phyloP scores from a whole-genome alignment of 2,888 invertebrate species.

The Lingula anatina region DNA sequence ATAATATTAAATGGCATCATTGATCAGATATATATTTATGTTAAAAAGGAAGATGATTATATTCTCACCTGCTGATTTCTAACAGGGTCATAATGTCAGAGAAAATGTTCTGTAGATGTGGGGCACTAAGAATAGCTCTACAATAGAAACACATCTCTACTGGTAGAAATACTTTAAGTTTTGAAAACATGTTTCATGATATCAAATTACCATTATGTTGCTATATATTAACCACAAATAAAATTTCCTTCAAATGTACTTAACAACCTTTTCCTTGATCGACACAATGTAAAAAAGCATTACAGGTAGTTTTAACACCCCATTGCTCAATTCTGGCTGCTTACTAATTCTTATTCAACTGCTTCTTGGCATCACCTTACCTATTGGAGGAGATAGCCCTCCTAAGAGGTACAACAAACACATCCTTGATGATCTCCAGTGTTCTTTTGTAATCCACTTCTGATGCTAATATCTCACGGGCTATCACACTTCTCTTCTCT shows the following conservation, averaged over 20 bases:
- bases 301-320: not conserved
- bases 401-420: constrained; percentile 40
- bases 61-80: constrained; percentile 41
- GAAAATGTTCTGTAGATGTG: constrained; percentile 46
- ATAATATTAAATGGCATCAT: too few species aligned
- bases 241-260: too few species aligned
- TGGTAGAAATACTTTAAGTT: not conserved
- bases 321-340: not conserved
- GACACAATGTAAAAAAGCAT: too few species aligned
- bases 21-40: too few species aligned
- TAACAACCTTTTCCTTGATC: too few species aligned
- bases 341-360: too few species aligned
- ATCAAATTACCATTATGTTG: too few species aligned
- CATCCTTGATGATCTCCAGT: constrained; percentile 31
- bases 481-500: constrained; percentile 39
- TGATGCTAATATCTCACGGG: constrained; percentile 39
- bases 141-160: constrained; percentile 9
- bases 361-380: constrained; percentile 16
- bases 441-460: constrained; percentile 41
- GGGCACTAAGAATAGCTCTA: constrained; percentile 42
- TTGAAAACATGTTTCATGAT: too few species aligned
- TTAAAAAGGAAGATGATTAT: too few species aligned
- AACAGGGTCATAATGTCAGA: constrained; percentile 36
- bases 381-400: constrained; percentile 42
- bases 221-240: too few species aligned